These are phyloP conservation scores for Propsilocerus akamusi DNA, from an alignment of 1,140 invertebrate genomes.

Conservation along the genomic window DNA sequence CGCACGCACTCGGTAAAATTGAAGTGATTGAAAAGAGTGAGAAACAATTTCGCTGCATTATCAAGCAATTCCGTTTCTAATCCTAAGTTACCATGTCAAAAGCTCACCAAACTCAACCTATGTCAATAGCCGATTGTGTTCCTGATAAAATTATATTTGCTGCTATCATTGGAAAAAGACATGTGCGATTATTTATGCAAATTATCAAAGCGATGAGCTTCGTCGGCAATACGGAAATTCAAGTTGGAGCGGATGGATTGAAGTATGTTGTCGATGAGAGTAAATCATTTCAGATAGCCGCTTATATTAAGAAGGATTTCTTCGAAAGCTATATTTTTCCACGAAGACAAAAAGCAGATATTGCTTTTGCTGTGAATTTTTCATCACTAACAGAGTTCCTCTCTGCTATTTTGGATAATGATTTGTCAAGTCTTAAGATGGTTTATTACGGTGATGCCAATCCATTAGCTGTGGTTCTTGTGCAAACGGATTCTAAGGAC, in stretches of 20 bases:
- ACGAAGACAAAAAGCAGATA: not conserved
- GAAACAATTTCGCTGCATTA: no score
- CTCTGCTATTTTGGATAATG: not conserved
- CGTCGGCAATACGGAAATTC: not conserved
- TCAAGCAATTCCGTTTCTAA: no score
- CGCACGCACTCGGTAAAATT: no score
- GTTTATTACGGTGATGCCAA: not conserved
- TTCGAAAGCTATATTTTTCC: not conserved
- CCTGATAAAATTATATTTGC: not conserved
- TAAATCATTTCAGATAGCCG: not conserved
- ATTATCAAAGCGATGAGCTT: not conserved
- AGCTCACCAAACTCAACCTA: not conserved
- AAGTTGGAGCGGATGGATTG: not conserved
- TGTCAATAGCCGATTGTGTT: not conserved
- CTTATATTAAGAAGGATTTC: not conserved
- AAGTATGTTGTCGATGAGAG: not conserved
- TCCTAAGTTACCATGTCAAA: not conserved
- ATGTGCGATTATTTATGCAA: not conserved
- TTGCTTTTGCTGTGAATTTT: not conserved
- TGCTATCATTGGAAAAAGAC: not conserved
- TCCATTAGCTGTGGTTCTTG: not conserved
- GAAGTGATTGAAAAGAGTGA: no score
- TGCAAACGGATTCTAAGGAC: not conserved
- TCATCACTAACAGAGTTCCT: not conserved
- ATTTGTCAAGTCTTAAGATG: not conserved